These are phyloP conservation scores for Exephanes ischioxanthus DNA, from an alignment of 2,888 invertebrate genomes.

Conservation along the genomic window DNA sequence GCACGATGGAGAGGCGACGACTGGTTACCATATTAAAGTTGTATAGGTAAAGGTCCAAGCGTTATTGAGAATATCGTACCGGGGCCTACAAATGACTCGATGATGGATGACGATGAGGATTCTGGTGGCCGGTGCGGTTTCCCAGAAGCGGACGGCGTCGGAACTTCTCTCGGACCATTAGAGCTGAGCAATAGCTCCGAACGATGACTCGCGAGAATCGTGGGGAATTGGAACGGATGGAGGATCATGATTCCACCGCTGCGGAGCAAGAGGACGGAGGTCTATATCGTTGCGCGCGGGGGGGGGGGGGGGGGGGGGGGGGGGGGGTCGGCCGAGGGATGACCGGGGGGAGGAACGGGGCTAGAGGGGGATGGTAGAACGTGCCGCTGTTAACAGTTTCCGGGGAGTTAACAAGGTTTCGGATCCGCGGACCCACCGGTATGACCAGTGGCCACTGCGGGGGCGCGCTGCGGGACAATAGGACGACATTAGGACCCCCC, in stretches of 20 bases:
- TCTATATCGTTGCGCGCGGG: not conserved
- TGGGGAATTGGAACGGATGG: constrained; percentile 52
- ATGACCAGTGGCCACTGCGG: constrained; percentile 68
- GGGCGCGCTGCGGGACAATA: constrained; percentile 78
- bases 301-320: not conserved
- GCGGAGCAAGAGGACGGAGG: constrained; percentile 22
- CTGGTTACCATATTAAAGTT: not conserved
- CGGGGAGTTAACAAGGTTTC: constrained; percentile 83
- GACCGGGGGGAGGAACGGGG: constrained; percentile 9
- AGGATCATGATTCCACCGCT: constrained; percentile 59
- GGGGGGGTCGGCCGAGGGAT: no score
- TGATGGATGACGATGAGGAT: constrained; percentile 2
- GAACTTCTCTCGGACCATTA: constrained; percentile 50
- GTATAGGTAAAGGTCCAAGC: not conserved
- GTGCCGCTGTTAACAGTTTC: constrained; percentile 83
- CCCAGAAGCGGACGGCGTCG: constrained; percentile 27
- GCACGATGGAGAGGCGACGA: not conserved
- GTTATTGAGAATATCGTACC: not conserved
- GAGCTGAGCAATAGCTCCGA: constrained; percentile 50
- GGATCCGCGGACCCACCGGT: constrained; percentile 71
- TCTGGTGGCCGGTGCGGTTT: constrained; percentile 29
- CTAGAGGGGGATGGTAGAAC: constrained; percentile 71
- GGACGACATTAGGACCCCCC: constrained; percentile 79
- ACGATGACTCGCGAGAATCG: constrained; percentile 52
- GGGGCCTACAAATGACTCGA: not conserved